Evolutionary conservation across 2,113 vertebrate species (phyloP), one percentile per base, ranked within the genome.

Genomic region (Vicugna pacos): DNA sequence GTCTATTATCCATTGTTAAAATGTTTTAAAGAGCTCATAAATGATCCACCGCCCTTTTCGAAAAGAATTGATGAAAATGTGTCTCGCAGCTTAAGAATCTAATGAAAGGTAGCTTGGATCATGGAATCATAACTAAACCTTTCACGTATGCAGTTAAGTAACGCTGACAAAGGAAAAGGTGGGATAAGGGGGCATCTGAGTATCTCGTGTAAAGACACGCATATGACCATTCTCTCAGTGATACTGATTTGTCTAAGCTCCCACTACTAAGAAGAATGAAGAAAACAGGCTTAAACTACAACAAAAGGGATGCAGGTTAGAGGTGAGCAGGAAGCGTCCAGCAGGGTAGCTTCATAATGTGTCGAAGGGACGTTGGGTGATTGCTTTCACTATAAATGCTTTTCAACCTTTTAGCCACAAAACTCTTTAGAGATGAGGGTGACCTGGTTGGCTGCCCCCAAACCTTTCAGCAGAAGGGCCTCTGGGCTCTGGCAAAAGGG

Each of bases 41-140:
- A 83, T 54, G 60, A 38, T 93, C 35, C 15, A 50, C 24, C 12
- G 79, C 60, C 67, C 4, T 87, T 60, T 92, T 52, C 81, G 94
- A 60, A 92, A 96, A 82, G 32, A 96, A 95, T 24, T 48, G 70
- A 95, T 75, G 92, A 92, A 88, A 97, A 84, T 90, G 17, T 93
- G 32, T 84, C 76, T 96, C 77, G 8, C 6, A 75, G 84, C 26
- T 84, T 86, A 96, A 92, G 84, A 93, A 95, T 92, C 46, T 76
- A 81, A 91, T 80, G 93, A 84, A 94, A 97, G 50, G 32, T 77
- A 95, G 32, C 54, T 30, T 13, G 17, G 48, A 58, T 89, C 82
- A 95, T 48, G 22, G 50, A 50, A 24, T 79, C 75, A 42, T 54
- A 89, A 96, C 19, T 46, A 94, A 95, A 70, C 26, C 56, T 93